Evolutionary conservation across 1,140 invertebrate genomes (phyloP).

Genomic region (Caenorhabditis remanei): DNA sequence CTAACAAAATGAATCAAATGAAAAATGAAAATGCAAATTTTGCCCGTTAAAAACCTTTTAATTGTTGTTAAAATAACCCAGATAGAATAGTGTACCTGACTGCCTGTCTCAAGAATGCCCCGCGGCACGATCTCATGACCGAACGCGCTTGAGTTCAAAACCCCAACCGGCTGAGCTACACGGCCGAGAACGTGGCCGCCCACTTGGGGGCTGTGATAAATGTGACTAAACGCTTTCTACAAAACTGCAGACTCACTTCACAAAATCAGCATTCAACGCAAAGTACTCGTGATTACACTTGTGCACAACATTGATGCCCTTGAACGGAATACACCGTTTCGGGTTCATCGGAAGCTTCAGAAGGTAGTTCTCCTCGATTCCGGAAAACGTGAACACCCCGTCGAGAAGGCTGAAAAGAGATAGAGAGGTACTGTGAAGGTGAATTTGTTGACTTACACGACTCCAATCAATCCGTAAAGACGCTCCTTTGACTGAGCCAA

Average conservation of each 20-base stretch:
- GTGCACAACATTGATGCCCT: slow-evolving; percentile 13
- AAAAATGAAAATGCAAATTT: no score
- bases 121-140: no score
- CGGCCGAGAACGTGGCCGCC: no score
- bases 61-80: no score
- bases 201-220: neutral
- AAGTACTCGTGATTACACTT: slow-evolving; percentile 33
- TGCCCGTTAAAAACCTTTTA: no score
- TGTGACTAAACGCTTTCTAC: no score
- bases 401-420: slow-evolving; percentile 16
- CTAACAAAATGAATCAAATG: no score
- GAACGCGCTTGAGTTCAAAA: no score
- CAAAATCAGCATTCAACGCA: slow-evolving; percentile 18
- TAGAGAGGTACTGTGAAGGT: neutral
- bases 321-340: slow-evolving; percentile 14
- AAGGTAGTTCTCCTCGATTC: slow-evolving; percentile 6
- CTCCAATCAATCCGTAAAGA: slow-evolving; percentile 10
- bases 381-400: slow-evolving; percentile 22
- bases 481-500: no score
- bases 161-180: no score
- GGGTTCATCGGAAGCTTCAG: neutral
- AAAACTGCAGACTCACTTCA: slow-evolving; percentile 5
- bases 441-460: neutral
- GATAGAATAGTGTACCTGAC: no score
- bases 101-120: no score